Conservation (phyloP, 2,113 vertebrate genomes). For the Plestiodon gilberti region DNA sequence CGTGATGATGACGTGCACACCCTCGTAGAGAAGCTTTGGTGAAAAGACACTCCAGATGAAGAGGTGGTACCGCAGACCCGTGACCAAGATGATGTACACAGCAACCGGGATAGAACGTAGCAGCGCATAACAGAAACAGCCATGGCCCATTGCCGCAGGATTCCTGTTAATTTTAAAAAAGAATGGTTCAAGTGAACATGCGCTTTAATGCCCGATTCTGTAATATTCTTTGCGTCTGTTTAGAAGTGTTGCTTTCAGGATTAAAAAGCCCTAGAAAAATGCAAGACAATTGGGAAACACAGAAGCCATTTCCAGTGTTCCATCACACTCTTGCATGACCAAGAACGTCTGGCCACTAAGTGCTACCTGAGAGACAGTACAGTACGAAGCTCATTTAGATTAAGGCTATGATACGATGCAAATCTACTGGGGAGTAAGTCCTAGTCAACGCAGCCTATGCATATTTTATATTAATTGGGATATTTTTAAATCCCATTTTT, state of each 20-base stretch:
- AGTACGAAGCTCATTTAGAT: too few species aligned
- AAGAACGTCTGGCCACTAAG: too few species aligned
- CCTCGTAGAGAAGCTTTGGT: constrained; percentile 94
- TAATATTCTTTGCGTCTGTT: not conserved
- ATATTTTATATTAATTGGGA: too few species aligned
- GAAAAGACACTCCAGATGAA: constrained; percentile 99
- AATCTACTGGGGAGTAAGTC: too few species aligned
- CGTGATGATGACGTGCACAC: constrained; percentile 87
- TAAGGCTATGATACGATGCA: too few species aligned
- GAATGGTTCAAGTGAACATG: not conserved
- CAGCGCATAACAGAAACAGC: constrained; percentile 91
- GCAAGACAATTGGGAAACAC: not conserved
- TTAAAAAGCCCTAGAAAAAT: not conserved
- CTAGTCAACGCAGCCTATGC: too few species aligned
- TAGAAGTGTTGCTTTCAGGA: too few species aligned
- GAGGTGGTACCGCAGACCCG: constrained; percentile 91
- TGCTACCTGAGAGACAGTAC: not conserved
- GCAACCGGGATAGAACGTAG: constrained; percentile 84
- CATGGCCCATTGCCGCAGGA: constrained; percentile 80
- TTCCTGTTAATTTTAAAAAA: constrained; percentile 69
- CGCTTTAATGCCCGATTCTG: not conserved
- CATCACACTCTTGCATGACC: not conserved
- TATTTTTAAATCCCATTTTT: too few species aligned
- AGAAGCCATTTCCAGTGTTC: not conserved
- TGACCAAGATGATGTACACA: constrained; percentile 87